Evolutionary conservation across 2,113 vertebrate genomes (phyloP), one percentile per base, ranked within the genome.

Genomic region (Xerus inauris): DNA sequence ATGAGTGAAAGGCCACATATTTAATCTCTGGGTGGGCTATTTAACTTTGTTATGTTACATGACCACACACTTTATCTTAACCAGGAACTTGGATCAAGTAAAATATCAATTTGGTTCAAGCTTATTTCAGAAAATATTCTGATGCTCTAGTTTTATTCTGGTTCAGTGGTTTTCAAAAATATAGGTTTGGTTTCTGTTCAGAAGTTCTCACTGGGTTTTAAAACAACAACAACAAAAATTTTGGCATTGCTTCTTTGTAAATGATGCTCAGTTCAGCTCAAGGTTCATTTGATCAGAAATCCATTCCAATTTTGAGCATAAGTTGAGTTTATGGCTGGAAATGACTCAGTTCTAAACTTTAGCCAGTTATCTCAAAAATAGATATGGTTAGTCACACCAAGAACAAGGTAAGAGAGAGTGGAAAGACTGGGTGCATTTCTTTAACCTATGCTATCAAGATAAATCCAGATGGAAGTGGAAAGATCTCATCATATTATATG

Each of bases 101-200:
- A 97, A 97, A 97, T 87, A 95, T 91, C 92, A 95, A 47, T 95
- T 98, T 92, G 84, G 88, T 94, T 97, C 94, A 91, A 96, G 85
- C 92, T 97, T 95, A 93, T 85, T 98, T 95, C 96, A 97, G 91
- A 97, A 97, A 95, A 82, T 77, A 91, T 96, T 96, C 87, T 73
- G 80, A 93, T 79, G 62, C 62, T 91, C 87, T 94, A 38, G 57
- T 85, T 96, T 97, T 93, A 95, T 89, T 97, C 89, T 93, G 93
- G 94, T 96, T 97, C 96, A 96, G 96, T 96, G 97, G 96, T 96
- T 97, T 98, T 91, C 86, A 94, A 97, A 97, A 97, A 97, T 96
- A 97, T 80, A 96, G 94, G 83, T 95, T 97, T 97, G 89, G 94
- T 97, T 96, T 96, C 94, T 96, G 89, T 93, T 95, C 97, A 97